Conservation (phyloP, 2,888 invertebrate species). For the Tupiocoris notatus region DNA sequence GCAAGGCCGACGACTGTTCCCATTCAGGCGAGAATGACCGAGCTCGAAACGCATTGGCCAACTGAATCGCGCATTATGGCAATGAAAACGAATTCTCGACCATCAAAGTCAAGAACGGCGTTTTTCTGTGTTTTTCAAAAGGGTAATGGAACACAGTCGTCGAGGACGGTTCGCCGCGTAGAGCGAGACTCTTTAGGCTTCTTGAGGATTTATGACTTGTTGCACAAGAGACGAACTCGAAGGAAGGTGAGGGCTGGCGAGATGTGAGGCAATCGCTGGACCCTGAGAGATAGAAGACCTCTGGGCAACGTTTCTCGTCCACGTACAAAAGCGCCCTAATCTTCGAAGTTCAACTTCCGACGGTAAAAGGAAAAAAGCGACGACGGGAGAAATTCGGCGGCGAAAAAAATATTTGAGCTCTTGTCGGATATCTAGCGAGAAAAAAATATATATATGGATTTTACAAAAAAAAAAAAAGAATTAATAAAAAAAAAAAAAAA, state of each 20-base stretch:
- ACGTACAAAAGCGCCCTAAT: too few species aligned
- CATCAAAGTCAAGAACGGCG: conserved; percentile 30
- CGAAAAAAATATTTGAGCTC: too few species aligned
- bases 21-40: background rate
- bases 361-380: too few species aligned
- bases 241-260: conserved; percentile 11
- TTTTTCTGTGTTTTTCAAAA: background rate
- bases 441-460: too few species aligned
- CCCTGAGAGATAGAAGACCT: too few species aligned
- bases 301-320: too few species aligned
- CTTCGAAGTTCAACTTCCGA: too few species aligned
- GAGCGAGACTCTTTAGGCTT: conserved; percentile 8
- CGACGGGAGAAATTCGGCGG: too few species aligned
- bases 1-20: background rate
- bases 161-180: conserved; percentile 19
- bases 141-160: background rate
- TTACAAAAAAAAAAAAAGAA: too few species aligned
- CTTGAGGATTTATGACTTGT: conserved; percentile 24
- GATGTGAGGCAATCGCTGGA: conserved; percentile 29
- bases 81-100: background rate
- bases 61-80: background rate
- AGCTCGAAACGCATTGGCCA: background rate
- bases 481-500: too few species aligned
- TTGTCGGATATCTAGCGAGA: too few species aligned
- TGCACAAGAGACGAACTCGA: conserved; percentile 31